These are phyloP conservation scores for Paradoxurus hermaphroditus DNA, from an alignment of 2,113 vertebrate species.

Conservation along the genomic window DNA sequence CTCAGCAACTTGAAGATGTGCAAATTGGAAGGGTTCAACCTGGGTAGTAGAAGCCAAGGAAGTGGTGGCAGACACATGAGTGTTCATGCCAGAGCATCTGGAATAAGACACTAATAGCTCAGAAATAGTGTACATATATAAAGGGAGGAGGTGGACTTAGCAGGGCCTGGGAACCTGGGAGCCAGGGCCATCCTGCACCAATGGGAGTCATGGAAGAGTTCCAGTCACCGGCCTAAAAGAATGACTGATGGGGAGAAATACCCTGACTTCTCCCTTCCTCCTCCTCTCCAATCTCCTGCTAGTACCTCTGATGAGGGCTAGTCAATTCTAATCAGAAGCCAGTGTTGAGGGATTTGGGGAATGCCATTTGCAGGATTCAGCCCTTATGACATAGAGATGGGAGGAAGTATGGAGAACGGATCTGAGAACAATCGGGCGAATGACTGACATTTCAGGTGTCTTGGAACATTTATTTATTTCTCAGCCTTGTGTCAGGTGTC, in stretches of 20 bases:
- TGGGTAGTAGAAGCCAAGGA: neutral
- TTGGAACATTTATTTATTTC: neutral
- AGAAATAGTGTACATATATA: neutral
- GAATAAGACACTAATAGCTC: neutral
- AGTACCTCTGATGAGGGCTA: neutral
- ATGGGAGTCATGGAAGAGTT: neutral
- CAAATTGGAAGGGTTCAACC: neutral
- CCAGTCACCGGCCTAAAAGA: neutral
- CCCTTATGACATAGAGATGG: neutral
- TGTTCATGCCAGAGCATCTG: neutral
- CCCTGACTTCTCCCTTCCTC: neutral
- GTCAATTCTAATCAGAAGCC: neutral
- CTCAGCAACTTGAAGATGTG: neutral
- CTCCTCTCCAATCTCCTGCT: neutral
- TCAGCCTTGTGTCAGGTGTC: neutral
- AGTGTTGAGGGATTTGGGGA: neutral
- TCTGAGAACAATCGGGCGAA: neutral
- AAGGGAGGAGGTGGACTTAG: neutral
- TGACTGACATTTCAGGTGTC: neutral
- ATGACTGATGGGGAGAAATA: neutral
- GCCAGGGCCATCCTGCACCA: neutral
- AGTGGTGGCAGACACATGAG: fast-evolving
- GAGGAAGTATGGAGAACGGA: neutral
- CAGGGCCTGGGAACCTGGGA: neutral
- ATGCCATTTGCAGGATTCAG: neutral